Evolutionary conservation across 2,888 invertebrate species (phyloP).

Genomic region (Drosophila atroscutellata): DNA sequence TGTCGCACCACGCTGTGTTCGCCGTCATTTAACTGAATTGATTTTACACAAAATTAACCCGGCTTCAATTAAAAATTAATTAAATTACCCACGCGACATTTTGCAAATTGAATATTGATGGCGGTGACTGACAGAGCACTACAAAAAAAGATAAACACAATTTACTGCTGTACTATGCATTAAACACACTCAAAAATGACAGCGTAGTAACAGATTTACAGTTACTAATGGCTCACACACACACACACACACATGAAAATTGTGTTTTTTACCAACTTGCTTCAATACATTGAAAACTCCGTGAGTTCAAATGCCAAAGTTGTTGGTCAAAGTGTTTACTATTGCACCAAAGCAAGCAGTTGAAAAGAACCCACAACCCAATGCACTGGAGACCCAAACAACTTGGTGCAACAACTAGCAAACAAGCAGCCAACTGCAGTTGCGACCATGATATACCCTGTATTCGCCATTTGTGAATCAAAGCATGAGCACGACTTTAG

Average conservation of each 20-base stretch:
- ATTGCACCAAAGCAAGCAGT: slow-evolving; percentile 3
- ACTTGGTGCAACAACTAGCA: slow-evolving; percentile 12
- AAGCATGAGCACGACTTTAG: slow-evolving; percentile 22
- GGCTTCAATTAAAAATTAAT: slow-evolving; percentile 49
- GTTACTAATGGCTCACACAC: slow-evolving; percentile 4
- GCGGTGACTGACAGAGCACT: not conserved
- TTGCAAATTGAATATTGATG: slow-evolving; percentile 6
- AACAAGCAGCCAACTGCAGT: slow-evolving; percentile 12
- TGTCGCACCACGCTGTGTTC: not conserved
- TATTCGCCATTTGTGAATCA: slow-evolving; percentile 17
- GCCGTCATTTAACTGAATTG: slow-evolving; percentile 22
- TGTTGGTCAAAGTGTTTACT: slow-evolving; percentile 16
- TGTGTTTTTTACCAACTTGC: slow-evolving; percentile 6
- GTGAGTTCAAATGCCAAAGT: slow-evolving; percentile 3
- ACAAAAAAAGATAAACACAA: not conserved
- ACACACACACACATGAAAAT: slow-evolving; percentile 8
- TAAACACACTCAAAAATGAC: not conserved
- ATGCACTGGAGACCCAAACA: not conserved
- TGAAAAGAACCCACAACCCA: not conserved
- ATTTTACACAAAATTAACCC: slow-evolving; percentile 16
- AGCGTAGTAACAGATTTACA: not conserved
- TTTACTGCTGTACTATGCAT: not conserved
- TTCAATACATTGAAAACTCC: not conserved
- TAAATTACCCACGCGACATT: slow-evolving; percentile 38
- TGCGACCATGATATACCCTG: slow-evolving; percentile 13